phyloP scores from a whole-genome alignment of 2,113 vertebrate species.

The Stigmatopora nigra region DNA sequence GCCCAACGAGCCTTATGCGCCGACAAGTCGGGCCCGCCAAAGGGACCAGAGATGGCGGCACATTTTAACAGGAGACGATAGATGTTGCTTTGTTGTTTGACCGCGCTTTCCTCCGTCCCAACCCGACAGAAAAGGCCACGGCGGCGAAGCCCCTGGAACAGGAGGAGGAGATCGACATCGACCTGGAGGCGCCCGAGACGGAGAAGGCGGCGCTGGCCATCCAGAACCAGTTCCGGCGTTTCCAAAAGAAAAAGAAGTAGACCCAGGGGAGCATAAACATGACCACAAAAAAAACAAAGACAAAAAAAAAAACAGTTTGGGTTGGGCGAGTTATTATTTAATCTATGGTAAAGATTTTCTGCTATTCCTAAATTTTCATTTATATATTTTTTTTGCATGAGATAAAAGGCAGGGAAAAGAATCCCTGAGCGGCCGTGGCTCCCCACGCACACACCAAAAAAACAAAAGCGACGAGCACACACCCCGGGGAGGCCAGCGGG shows the following conservation, averaged over 20 bases:
- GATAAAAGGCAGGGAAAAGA: neutral
- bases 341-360: neutral
- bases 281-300: neutral
- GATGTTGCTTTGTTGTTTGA: too few species aligned
- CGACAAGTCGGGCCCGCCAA: neutral
- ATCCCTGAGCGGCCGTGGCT: neutral
- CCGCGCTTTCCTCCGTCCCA: too few species aligned
- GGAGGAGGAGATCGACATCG: slow-evolving; percentile 9
- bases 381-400: slow-evolving; percentile 5
- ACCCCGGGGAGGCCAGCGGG: neutral
- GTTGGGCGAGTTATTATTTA: slow-evolving; percentile 1
- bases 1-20: neutral
- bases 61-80: too few species aligned
- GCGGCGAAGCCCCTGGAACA: neutral
- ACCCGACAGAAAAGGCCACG: slow-evolving; percentile 3
- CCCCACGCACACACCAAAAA: neutral
- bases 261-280: neutral
- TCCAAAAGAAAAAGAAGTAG: slow-evolving; percentile 12
- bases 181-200: slow-evolving; percentile 9
- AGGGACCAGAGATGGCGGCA: too few species aligned
- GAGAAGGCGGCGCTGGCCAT: slow-evolving; percentile 10
- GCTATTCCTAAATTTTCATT: neutral
- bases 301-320: neutral
- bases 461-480: neutral
- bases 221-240: slow-evolving; percentile 11